Percentiles rank a stretch among this genome's conserved stretches.
phyloP scores from a whole-genome alignment of 2,888 invertebrate species.

The Xanthorhoe designata region DNA sequence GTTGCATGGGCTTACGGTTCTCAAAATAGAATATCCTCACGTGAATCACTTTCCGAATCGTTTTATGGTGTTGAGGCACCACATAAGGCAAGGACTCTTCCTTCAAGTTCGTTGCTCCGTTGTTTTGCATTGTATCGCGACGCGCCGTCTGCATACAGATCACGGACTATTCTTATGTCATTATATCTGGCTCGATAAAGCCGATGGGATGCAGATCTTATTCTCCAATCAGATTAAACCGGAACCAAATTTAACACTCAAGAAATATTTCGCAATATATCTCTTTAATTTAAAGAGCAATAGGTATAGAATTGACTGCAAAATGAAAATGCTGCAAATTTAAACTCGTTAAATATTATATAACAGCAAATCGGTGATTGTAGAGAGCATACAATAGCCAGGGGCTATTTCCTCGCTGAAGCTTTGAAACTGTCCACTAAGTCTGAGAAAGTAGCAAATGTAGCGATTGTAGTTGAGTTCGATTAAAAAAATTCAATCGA shows the following conservation, averaged over 20 bases:
- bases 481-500: slow-evolving; percentile 59
- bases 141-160: slow-evolving; percentile 76
- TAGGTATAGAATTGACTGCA: slow-evolving; percentile 1
- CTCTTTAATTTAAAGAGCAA: neutral
- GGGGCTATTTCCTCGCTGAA: slow-evolving; percentile 46
- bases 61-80: slow-evolving; percentile 61
- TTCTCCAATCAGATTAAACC: slow-evolving; percentile 2
- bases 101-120: slow-evolving; percentile 78
- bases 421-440: slow-evolving; percentile 60
- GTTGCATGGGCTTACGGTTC: slow-evolving; percentile 49
- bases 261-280: neutral
- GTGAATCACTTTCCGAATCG: slow-evolving; percentile 66
- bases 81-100: slow-evolving; percentile 74
- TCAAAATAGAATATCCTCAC: slow-evolving; percentile 58
- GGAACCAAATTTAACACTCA: neutral
- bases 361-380: slow-evolving; percentile 13
- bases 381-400: slow-evolving; percentile 56
- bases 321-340: slow-evolving; percentile 1
- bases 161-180: slow-evolving; percentile 43
- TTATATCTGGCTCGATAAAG: slow-evolving; percentile 36
- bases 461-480: slow-evolving; percentile 38
- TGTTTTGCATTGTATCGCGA: slow-evolving; percentile 72
- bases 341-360: slow-evolving; percentile 12
- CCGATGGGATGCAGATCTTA: slow-evolving; percentile 18
- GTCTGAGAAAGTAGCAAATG: slow-evolving; percentile 68